Conservation (phyloP, 2,113 vertebrate species). For the Mohoua ochrocephala region DNA sequence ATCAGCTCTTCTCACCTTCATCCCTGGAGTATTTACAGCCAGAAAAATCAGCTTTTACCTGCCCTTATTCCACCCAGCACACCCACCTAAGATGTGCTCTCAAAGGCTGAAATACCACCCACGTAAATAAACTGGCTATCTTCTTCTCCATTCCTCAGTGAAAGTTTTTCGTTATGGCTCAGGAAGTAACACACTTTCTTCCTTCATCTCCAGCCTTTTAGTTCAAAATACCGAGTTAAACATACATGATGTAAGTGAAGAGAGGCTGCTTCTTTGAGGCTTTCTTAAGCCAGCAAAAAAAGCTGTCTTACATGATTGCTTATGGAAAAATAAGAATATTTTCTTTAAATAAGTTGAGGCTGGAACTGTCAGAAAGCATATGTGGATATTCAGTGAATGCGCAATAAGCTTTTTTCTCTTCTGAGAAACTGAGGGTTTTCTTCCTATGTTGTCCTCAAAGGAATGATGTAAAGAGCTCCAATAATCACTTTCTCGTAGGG, state of each 20-base stretch:
- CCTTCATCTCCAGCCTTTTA: background rate
- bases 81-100: background rate
- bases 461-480: background rate
- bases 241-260: background rate
- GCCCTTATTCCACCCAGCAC: background rate
- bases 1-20: slow-evolving; percentile 16
- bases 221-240: background rate
- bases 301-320: background rate
- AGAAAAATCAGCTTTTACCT: background rate
- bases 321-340: background rate
- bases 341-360: background rate
- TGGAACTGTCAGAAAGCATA: background rate
- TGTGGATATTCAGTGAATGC: background rate
- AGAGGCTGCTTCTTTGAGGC: background rate
- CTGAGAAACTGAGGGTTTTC: background rate
- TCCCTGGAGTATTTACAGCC: background rate
- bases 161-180: background rate
- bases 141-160: background rate
- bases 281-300: background rate
- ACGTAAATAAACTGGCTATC: background rate
- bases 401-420: background rate
- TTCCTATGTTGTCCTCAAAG: background rate
- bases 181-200: background rate
- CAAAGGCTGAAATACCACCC: background rate
- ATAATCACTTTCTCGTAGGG: background rate